Evolutionary conservation across 2,797 vertebrate genomes (phyloP).

Genomic region (Myotis findleyi): DNA sequence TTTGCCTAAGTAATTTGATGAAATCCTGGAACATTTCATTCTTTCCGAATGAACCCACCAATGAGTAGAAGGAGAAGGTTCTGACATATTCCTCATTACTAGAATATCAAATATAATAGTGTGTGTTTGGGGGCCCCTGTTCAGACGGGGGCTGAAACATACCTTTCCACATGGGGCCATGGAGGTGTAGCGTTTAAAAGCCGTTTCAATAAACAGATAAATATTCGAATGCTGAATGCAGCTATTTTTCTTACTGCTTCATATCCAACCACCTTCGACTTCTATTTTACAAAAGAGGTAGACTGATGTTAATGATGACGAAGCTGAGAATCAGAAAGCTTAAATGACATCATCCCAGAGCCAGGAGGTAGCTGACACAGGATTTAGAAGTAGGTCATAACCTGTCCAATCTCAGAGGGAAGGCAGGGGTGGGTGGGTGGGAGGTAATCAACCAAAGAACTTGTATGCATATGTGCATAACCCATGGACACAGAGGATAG

Average conservation of each 20-base stretch:
- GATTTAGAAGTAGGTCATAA: not conserved
- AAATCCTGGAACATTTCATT: conserved; percentile 19
- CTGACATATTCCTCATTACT: conserved; percentile 1
- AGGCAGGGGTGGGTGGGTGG: no score
- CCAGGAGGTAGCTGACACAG: not conserved
- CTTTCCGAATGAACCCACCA: conserved; percentile 52
- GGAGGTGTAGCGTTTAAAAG: not conserved
- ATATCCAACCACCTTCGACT: not conserved
- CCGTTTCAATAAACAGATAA: conserved; percentile 33
- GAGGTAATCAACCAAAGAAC: no score
- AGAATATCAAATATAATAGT: conserved; percentile 44
- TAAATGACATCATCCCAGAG: conserved; percentile 17
- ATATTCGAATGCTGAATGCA: not conserved
- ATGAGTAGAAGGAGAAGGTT: not conserved
- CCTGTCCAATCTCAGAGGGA: no score
- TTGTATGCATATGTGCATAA: no score
- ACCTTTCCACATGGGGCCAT: not conserved
- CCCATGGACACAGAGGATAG: no score
- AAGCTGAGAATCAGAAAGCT: conserved; percentile 1
- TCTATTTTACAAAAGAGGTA: conserved; percentile 26
- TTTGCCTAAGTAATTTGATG: conserved; percentile 43
- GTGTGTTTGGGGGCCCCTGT: not conserved
- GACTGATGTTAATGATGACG: conserved; percentile 14
- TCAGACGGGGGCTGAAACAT: conserved; percentile 31
- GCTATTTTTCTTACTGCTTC: not conserved